A percentile compares a stretch with the other conserved stretches of the same genome.
These are phyloP conservation scores for Xestia c-nigrum DNA, from an alignment of 2,888 invertebrate species.

Conservation along the genomic window DNA sequence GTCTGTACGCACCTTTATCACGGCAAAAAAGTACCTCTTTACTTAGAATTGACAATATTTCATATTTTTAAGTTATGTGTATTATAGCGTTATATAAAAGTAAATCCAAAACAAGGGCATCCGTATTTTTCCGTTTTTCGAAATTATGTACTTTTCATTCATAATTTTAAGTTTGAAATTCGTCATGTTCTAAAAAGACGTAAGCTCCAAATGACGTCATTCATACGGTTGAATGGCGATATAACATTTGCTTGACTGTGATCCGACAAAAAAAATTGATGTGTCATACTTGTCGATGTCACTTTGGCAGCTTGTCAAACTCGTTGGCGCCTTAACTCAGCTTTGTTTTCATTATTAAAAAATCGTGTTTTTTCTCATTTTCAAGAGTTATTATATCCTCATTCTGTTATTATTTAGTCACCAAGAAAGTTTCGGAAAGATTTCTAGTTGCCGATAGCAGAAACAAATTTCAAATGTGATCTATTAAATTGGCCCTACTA, in stretches of 20 bases:
- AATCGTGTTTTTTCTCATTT: neutral
- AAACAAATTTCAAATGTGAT: no score
- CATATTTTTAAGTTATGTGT: neutral
- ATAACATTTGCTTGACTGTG: neutral
- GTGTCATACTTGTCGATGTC: neutral
- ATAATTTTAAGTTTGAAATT: slow-evolving; percentile 6
- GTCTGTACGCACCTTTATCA: no score
- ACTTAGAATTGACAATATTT: neutral
- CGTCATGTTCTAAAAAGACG: neutral
- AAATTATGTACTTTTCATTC: neutral
- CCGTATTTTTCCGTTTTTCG: neutral
- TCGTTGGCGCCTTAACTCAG: neutral
- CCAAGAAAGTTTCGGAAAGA: slow-evolving; percentile 3
- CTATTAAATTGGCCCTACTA: no score
- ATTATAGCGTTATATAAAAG: no score
- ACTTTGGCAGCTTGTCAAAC: neutral
- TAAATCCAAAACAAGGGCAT: no score
- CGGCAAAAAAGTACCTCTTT: no score
- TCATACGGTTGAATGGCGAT: neutral
- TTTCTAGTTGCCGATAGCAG: slow-evolving; percentile 19
- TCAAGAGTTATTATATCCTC: neutral
- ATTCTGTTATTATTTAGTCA: neutral
- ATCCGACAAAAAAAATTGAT: neutral
- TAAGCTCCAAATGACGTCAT: slow-evolving; percentile 9
- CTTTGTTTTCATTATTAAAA: neutral